These are phyloP conservation scores for Amaurobius ferox DNA, from an alignment of 2,888 invertebrate species.

Conservation along the genomic window DNA sequence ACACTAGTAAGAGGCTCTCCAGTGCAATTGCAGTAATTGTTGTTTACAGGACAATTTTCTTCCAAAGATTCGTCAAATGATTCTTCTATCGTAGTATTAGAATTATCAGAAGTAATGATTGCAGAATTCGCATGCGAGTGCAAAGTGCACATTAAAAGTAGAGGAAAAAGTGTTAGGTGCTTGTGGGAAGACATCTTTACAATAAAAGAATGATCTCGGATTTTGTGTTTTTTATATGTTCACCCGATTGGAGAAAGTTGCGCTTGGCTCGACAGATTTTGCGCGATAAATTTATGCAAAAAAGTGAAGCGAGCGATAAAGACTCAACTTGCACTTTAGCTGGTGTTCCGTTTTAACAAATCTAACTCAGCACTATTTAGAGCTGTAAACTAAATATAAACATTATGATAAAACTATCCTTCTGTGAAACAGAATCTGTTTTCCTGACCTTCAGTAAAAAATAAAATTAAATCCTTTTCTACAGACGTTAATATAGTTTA, in stretches of 20 bases:
- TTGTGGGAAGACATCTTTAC: slow-evolving; percentile 22
- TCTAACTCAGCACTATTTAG: neutral
- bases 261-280: neutral
- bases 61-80: slow-evolving; percentile 17
- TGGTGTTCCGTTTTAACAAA: neutral
- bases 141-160: too few relatives aligned
- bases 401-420: too few relatives aligned
- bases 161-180: too few relatives aligned
- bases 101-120: neutral
- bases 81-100: neutral
- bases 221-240: slow-evolving; percentile 32
- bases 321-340: neutral
- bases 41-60: slow-evolving; percentile 15
- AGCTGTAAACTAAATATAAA: neutral
- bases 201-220: slow-evolving; percentile 30
- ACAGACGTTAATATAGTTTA: too few relatives aligned
- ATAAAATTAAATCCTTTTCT: too few relatives aligned
- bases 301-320: neutral
- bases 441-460: too few relatives aligned
- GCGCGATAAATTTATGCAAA: neutral
- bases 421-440: too few relatives aligned
- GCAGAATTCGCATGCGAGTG: too few relatives aligned
- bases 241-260: neutral
- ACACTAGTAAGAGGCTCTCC: slow-evolving; percentile 22
- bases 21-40: slow-evolving; percentile 21